Percentiles rank a stretch among this genome's conserved stretches.
These are phyloP conservation scores for Drosophila mimica DNA, from an alignment of 2,888 invertebrate genomes.

Conservation along the genomic window DNA sequence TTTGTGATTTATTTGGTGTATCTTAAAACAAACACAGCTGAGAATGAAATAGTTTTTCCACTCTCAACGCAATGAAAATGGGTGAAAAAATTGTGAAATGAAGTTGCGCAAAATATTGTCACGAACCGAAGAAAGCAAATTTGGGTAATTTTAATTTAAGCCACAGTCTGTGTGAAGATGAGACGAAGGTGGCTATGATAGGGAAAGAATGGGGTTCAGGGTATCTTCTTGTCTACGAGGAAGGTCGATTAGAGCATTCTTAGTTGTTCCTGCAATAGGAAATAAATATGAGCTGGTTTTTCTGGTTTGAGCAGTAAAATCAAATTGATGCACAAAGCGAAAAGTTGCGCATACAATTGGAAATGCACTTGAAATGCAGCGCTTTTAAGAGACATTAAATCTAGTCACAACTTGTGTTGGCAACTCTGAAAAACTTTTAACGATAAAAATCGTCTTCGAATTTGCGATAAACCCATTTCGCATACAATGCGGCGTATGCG, in stretches of 20 bases:
- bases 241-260: background rate
- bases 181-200: background rate
- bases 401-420: constrained; percentile 42
- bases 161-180: too few species aligned
- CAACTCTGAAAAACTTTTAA: constrained; percentile 53
- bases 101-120: background rate
- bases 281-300: background rate
- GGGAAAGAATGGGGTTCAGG: background rate
- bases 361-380: constrained; percentile 36
- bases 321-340: constrained; percentile 29
- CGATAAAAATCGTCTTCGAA: constrained; percentile 43
- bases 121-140: too few species aligned
- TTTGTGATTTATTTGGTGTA: background rate
- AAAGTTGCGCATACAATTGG: constrained; percentile 16
- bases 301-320: constrained; percentile 17
- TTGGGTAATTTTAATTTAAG: background rate
- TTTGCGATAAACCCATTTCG: constrained; percentile 12
- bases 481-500: constrained; percentile 57
- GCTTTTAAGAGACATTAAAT: constrained; percentile 38
- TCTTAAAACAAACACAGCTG: background rate
- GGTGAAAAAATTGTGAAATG: background rate
- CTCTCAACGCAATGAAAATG: background rate
- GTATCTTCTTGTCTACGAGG: background rate
- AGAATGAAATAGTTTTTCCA: background rate
- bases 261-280: background rate